These are phyloP conservation scores for Cyphomyrmex costatus DNA, from an alignment of 1,140 invertebrate genomes.

Conservation along the genomic window DNA sequence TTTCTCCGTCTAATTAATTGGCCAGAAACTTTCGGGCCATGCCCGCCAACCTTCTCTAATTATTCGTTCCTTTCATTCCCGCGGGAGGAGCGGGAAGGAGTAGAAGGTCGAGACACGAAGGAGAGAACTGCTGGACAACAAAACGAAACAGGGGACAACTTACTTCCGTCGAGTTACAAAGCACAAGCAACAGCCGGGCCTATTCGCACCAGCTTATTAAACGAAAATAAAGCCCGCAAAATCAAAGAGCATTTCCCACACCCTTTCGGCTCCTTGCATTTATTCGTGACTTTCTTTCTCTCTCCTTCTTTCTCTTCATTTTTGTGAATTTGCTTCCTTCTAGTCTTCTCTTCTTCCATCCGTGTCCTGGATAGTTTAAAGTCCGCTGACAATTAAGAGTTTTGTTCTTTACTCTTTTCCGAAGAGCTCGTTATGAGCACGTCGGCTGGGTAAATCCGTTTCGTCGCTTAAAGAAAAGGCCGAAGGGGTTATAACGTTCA, in stretches of 20 bases:
- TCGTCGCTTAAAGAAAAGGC: slow-evolving; percentile 15
- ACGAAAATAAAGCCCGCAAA: slow-evolving; percentile 79
- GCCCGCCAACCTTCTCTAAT: slow-evolving; percentile 70
- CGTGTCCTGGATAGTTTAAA: slow-evolving; percentile 66
- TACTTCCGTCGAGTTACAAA: slow-evolving; percentile 79
- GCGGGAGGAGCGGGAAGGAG: not conserved
- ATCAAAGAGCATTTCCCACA: slow-evolving; percentile 74
- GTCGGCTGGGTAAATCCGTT: slow-evolving; percentile 40
- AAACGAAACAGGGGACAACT: slow-evolving; percentile 81
- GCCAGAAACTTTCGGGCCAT: slow-evolving; percentile 77
- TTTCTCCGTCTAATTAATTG: slow-evolving; percentile 78
- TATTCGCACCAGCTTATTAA: slow-evolving; percentile 82
- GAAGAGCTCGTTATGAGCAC: slow-evolving; percentile 54
- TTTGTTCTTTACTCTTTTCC: slow-evolving; percentile 46
- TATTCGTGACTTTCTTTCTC: slow-evolving; percentile 55
- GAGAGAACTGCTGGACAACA: slow-evolving; percentile 74
- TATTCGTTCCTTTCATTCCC: slow-evolving; percentile 78
- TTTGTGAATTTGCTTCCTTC: slow-evolving; percentile 43
- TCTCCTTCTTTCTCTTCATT: slow-evolving; percentile 9
- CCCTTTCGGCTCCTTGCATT: slow-evolving; percentile 62
- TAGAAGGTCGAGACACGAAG: not conserved
- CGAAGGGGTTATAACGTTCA: not conserved
- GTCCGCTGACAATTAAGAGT: slow-evolving; percentile 66
- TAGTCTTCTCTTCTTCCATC: slow-evolving; percentile 66
- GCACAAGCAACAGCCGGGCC: slow-evolving; percentile 78